phyloP scores from a whole-genome alignment of 2,888 invertebrate genomes.

The Micoletzkya japonica region DNA sequence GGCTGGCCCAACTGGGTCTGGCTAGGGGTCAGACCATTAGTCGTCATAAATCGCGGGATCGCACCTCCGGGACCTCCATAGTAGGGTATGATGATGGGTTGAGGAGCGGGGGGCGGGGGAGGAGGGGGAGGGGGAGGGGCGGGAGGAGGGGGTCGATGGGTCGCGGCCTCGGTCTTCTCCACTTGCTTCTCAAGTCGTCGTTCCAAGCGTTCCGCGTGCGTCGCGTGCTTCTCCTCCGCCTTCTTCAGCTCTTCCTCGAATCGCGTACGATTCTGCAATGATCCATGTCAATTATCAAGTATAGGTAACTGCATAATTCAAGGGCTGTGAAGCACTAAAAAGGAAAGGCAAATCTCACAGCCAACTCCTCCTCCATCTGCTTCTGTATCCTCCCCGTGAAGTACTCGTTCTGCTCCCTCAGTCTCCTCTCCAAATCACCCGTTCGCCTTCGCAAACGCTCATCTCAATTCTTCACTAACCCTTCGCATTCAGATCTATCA shows the following conservation, averaged over 20 bases:
- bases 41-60: not conserved
- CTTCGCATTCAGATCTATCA: no score
- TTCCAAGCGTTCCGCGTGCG: conserved; percentile 17
- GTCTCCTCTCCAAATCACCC: conserved; percentile 33
- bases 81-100: conserved; percentile 35
- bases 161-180: not conserved
- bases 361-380: conserved; percentile 47
- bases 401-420: conserved; percentile 48
- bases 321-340: not conserved
- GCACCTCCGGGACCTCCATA: not conserved
- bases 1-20: not conserved
- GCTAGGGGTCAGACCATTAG: not conserved
- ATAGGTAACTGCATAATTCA: not conserved
- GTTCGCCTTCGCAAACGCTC: conserved; percentile 33
- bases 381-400: conserved; percentile 37
- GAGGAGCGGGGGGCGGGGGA: conserved; percentile 28
- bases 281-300: not conserved
- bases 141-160: not conserved
- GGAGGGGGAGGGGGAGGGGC: conserved; percentile 12
- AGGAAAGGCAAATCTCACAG: not conserved
- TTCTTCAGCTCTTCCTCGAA: conserved; percentile 25
- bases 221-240: conserved; percentile 13
- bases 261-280: conserved; percentile 7
- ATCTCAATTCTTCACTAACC: no score
- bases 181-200: conserved; percentile 20